A percentile compares a stretch with the other conserved stretches of the same genome.
phyloP scores from a whole-genome alignment of 2,113 vertebrate species.

The Engraulis encrasicolus region DNA sequence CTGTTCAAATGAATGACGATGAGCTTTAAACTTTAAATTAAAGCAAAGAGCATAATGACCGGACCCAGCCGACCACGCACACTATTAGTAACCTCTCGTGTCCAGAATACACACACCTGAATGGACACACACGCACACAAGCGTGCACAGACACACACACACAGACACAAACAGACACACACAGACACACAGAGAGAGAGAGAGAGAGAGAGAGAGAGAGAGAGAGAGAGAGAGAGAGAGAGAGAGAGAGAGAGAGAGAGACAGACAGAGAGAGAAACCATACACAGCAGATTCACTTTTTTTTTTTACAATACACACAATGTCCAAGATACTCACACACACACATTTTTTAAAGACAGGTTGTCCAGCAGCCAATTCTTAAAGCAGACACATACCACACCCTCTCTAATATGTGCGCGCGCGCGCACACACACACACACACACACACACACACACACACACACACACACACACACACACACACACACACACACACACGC shows the following conservation, averaged over 20 bases:
- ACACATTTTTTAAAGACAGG: neutral
- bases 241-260: too few relatives aligned
- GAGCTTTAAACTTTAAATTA: too few relatives aligned
- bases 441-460: conserved; percentile 32
- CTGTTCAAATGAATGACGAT: neutral
- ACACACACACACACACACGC: neutral
- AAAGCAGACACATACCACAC: conserved; percentile 17
- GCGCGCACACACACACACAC: conserved; percentile 10
- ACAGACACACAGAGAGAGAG: too few relatives aligned
- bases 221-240: too few relatives aligned
- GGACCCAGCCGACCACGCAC: neutral
- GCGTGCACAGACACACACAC: neutral
- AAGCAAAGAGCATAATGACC: neutral
- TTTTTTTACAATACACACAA: neutral
- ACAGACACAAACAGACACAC: too few relatives aligned
- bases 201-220: too few relatives aligned
- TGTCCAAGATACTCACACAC: neutral
- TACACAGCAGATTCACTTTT: neutral
- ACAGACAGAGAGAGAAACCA: too few relatives aligned
- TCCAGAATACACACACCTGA: neutral
- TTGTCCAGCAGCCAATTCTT: neutral
- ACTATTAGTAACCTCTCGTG: neutral
- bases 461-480: conserved; percentile 20
- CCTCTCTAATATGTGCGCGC: conserved; percentile 18
- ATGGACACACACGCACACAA: neutral